Percentiles rank a stretch among this genome's conserved stretches.
These are phyloP conservation scores for Macropodus opercularis DNA, from an alignment of 2,797 vertebrate species.

Conservation along the genomic window DNA sequence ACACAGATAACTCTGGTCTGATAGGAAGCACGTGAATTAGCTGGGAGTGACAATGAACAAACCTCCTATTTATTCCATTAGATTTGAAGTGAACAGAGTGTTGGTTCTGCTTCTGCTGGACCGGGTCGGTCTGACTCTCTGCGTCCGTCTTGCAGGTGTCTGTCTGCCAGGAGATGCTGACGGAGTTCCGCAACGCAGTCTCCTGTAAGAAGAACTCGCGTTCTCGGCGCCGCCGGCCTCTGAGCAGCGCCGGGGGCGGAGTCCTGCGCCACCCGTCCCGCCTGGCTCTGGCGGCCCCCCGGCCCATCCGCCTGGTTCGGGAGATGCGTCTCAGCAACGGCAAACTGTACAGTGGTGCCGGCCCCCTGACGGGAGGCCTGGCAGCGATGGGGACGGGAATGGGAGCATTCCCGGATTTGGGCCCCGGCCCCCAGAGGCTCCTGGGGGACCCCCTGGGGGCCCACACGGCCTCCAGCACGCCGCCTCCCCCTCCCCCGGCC, in stretches of 20 bases:
- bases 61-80: no score
- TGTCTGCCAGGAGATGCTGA: slow-evolving; percentile 92
- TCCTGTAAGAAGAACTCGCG: slow-evolving; percentile 91
- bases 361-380: slow-evolving; percentile 60
- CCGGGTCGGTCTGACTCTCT: no score
- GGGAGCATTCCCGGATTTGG: slow-evolving; percentile 64
- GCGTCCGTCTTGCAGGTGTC: slow-evolving; percentile 79
- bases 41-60: no score
- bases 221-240: slow-evolving; percentile 81
- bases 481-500: slow-evolving; percentile 28
- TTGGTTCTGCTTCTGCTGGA: not conserved
- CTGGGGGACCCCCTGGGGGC: slow-evolving; percentile 75
- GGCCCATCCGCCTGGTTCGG: slow-evolving; percentile 83
- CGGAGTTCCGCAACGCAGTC: slow-evolving; percentile 88
- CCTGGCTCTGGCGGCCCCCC: slow-evolving; percentile 80
- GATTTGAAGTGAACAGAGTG: no score
- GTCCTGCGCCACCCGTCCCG: slow-evolving; percentile 79
- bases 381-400: slow-evolving; percentile 29
- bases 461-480: slow-evolving; percentile 44
- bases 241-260: slow-evolving; percentile 65
- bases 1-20: slow-evolving; percentile 1
- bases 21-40: no score
- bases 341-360: slow-evolving; percentile 85
- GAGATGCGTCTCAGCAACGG: slow-evolving; percentile 92
- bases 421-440: slow-evolving; percentile 81